These are phyloP conservation scores for Epizoanthus rinbou DNA, from an alignment of 92 coral and sea anemone species.

Conservation along the genomic window DNA sequence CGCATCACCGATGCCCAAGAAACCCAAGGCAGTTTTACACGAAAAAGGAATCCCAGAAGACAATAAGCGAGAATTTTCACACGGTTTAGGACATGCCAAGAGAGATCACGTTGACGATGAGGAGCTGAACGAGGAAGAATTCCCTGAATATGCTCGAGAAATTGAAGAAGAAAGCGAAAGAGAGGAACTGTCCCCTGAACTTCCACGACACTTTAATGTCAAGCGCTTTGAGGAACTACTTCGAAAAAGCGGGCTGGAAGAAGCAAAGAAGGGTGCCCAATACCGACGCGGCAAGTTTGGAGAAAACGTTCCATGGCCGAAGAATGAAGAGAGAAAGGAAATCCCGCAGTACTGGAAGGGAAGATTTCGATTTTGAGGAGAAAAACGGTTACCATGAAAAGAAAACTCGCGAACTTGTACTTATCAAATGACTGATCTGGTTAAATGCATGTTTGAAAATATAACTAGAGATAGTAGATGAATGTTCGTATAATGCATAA, in stretches of 20 bases:
- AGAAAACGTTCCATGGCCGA: background rate
- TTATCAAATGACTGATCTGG: too few relatives aligned
- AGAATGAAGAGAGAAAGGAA: conserved; percentile 20
- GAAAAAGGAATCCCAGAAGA: background rate
- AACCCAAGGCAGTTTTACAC: background rate
- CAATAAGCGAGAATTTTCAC: background rate
- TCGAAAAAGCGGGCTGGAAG: too few relatives aligned
- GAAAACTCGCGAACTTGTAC: background rate
- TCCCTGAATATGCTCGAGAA: background rate
- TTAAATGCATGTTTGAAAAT: too few relatives aligned
- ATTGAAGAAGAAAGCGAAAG: background rate
- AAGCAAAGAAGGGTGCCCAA: too few relatives aligned
- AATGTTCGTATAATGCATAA: too few relatives aligned
- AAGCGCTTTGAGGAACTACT: conserved; percentile 10
- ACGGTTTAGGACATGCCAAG: conserved; percentile 18
- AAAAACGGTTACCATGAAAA: background rate
- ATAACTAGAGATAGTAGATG: too few relatives aligned
- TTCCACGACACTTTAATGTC: background rate
- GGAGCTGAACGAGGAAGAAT: background rate
- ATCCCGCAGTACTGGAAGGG: conserved; percentile 41
- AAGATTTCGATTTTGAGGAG: conserved; percentile 18
- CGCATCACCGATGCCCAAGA: background rate
- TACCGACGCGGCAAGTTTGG: conserved; percentile 13
- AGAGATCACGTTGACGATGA: background rate
- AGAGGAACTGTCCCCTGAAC: background rate